Conservation (phyloP, 2,113 vertebrate species). For the Notothenia coriiceps region DNA sequence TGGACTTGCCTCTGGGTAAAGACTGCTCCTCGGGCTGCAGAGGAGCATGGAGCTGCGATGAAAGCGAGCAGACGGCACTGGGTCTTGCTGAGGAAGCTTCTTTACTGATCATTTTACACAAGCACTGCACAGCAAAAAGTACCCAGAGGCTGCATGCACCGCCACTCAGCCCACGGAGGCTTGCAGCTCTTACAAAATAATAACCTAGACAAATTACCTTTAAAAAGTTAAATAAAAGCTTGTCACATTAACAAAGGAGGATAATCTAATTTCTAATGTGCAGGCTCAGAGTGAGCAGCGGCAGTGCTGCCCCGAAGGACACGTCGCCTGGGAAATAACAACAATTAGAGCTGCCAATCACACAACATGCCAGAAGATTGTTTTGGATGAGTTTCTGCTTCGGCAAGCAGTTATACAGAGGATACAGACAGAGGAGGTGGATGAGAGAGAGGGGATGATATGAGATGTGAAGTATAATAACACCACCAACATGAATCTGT, state of each 20-base stretch:
- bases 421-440: neutral
- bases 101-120: conserved; percentile 58
- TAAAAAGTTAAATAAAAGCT: conserved; percentile 49
- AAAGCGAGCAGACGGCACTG: conserved; percentile 55
- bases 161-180: conserved; percentile 10
- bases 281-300: conserved; percentile 24
- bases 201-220: conserved; percentile 22
- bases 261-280: conserved; percentile 53
- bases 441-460: conserved; percentile 26
- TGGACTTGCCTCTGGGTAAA: conserved; percentile 58
- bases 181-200: neutral
- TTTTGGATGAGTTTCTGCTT: conserved; percentile 53
- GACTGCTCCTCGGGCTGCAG: conserved; percentile 44
- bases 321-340: conserved; percentile 59
- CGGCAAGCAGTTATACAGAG: conserved; percentile 1
- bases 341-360: conserved; percentile 79
- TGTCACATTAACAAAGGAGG: conserved; percentile 48
- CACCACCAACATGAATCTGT: conserved; percentile 32
- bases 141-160: neutral
- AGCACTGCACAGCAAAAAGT: neutral
- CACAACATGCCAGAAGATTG: conserved; percentile 63
- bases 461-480: conserved; percentile 24
- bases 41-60: conserved; percentile 57
- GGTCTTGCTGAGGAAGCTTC: conserved; percentile 34
- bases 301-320: conserved; percentile 49